Percentiles rank a stretch among this genome's conserved stretches.
These are phyloP conservation scores for Phalacrocorax pelagicus DNA, from an alignment of 2,113 vertebrate species.

Conservation along the genomic window DNA sequence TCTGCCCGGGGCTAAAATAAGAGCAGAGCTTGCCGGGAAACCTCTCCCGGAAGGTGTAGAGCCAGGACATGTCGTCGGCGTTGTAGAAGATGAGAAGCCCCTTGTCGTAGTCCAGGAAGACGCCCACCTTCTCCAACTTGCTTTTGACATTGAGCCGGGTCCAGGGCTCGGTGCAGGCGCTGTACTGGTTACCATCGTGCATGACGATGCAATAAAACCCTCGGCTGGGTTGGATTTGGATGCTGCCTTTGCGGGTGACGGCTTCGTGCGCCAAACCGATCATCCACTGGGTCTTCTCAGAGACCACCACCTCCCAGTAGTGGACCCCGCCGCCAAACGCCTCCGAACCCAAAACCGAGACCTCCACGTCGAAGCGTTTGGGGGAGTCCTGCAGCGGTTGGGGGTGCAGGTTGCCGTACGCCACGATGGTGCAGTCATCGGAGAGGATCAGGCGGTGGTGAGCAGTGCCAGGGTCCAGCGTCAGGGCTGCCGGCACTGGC, in stretches of 20 bases:
- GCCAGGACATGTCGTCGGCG: conserved; percentile 98
- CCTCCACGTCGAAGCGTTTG: conserved; percentile 94
- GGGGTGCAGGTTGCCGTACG: conserved; percentile 94
- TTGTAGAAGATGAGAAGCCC: conserved; percentile 98
- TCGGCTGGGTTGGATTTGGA: conserved; percentile 94
- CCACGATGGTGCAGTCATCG: conserved; percentile 96
- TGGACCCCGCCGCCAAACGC: conserved; percentile 88
- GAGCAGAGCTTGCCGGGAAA: conserved; percentile 91
- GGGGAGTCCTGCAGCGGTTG: conserved; percentile 97
- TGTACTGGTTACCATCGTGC: conserved; percentile 98
- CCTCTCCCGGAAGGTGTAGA: conserved; percentile 95
- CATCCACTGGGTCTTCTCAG: conserved; percentile 99
- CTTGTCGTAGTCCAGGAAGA: conserved; percentile 95
- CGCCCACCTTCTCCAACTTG: conserved; percentile 97
- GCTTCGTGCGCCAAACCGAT: conserved; percentile 93
- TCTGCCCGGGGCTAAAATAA: conserved; percentile 96
- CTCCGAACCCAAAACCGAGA: conserved; percentile 91
- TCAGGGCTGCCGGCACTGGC: conserved; percentile 90
- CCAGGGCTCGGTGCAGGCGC: conserved; percentile 98
- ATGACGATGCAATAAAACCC: conserved; percentile 99
- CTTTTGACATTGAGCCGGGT: conserved; percentile 94
- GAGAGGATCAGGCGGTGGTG: conserved; percentile 98
- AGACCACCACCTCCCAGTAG: conserved; percentile 99
- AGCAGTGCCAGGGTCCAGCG: conserved; percentile 91
- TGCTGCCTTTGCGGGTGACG: conserved; percentile 93